Percentiles rank a stretch among this genome's conserved stretches.
These are phyloP conservation scores for Amniataba percoides DNA, from an alignment of 2,797 vertebrate genomes.

Conservation along the genomic window DNA sequence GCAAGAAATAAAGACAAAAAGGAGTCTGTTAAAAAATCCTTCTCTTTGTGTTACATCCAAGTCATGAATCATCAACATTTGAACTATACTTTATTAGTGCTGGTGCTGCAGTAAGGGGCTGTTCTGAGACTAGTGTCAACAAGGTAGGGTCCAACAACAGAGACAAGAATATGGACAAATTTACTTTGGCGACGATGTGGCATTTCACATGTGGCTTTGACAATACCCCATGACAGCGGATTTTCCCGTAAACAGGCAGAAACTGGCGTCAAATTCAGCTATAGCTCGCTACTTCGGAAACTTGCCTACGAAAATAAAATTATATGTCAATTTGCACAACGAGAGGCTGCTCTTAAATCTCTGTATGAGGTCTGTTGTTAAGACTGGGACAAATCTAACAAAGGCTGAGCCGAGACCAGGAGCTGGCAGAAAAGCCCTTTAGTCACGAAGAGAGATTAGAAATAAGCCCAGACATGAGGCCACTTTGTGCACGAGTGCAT, in stretches of 20 bases:
- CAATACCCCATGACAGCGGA: constrained; percentile 34
- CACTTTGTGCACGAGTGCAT: constrained; percentile 38
- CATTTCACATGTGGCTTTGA: constrained; percentile 62
- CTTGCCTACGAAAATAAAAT: constrained; percentile 41
- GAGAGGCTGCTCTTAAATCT: constrained; percentile 34
- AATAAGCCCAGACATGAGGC: constrained; percentile 85
- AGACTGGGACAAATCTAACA: constrained; percentile 32
- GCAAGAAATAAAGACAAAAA: constrained; percentile 3
- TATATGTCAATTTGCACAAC: constrained; percentile 40
- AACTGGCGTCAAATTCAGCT: constrained; percentile 33
- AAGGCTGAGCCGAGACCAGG: constrained; percentile 64
- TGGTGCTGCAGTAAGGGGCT: constrained; percentile 12
- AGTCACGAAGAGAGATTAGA: constrained; percentile 79
- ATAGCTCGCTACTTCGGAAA: constrained; percentile 48
- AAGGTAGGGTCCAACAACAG: constrained; percentile 16
- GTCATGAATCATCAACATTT: constrained; percentile 7
- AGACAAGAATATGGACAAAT: constrained; percentile 50
- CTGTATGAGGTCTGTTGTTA: constrained; percentile 27
- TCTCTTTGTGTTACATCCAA: constrained; percentile 15
- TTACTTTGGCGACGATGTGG: constrained; percentile 46
- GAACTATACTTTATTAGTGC: neutral
- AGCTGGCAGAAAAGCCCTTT: constrained; percentile 64
- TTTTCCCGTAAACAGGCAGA: constrained; percentile 58
- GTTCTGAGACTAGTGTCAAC: constrained; percentile 11
- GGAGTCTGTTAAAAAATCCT: neutral